Percentiles rank a stretch among this genome's conserved stretches.
Evolutionary conservation across 1,140 invertebrate species (phyloP).

Genomic region (Adelges cooleyi): DNA sequence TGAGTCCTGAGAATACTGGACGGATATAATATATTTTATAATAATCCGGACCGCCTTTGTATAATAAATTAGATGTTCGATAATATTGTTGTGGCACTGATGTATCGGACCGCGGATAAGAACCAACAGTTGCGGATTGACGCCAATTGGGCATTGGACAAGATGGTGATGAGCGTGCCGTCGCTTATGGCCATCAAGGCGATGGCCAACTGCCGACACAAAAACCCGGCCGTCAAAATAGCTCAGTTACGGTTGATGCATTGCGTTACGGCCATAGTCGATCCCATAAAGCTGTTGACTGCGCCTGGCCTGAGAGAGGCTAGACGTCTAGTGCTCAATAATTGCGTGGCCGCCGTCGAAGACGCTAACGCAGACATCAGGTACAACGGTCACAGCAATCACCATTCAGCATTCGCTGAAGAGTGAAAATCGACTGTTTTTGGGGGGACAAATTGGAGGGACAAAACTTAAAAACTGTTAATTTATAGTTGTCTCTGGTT

Average conservation of each 20-base stretch:
- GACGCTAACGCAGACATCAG: not conserved
- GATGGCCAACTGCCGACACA: not conserved
- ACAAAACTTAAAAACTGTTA: too few species aligned
- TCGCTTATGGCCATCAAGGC: not conserved
- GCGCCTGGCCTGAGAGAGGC: not conserved
- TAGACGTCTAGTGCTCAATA: not conserved
- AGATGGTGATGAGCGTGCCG: not conserved
- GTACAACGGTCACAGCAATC: not conserved
- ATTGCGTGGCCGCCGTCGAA: not conserved
- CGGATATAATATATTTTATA: too few species aligned
- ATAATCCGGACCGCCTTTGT: too few species aligned
- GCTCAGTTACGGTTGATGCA: not conserved
- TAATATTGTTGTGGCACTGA: not conserved
- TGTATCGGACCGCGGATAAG: conserved; percentile 8
- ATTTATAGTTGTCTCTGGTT: too few species aligned
- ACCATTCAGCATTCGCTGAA: too few species aligned
- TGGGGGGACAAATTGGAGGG: too few species aligned
- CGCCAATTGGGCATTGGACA: conserved; percentile 12
- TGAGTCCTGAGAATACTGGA: too few species aligned
- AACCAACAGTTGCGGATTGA: not conserved
- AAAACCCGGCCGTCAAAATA: not conserved
- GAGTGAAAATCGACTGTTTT: too few species aligned
- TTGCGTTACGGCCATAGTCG: not conserved
- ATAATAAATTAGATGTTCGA: conserved; percentile 18
- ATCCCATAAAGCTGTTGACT: not conserved